Conservation (phyloP, 2,113 vertebrate genomes). For the Fulmarus glacialis region DNA sequence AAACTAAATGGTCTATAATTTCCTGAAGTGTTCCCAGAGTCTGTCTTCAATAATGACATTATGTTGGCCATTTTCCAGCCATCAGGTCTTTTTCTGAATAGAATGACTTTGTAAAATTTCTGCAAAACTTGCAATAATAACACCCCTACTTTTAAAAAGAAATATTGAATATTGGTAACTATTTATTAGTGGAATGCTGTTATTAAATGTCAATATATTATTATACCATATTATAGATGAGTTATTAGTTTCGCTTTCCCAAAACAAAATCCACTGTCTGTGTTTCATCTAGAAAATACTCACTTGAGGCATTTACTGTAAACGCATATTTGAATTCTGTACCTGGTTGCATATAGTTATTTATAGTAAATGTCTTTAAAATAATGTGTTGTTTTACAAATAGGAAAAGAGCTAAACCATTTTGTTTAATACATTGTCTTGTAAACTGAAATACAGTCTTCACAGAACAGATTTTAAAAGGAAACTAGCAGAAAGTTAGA, state of each 20-base stretch:
- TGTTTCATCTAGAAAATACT: background rate
- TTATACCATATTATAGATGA: slow-evolving; percentile 9
- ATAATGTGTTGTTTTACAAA: background rate
- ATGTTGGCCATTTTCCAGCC: slow-evolving; percentile 74
- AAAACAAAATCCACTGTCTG: background rate
- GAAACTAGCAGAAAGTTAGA: background rate
- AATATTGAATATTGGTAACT: background rate
- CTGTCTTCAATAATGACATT: slow-evolving; percentile 79
- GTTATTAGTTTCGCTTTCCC: background rate
- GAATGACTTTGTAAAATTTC: slow-evolving; percentile 73
- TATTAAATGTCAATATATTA: background rate
- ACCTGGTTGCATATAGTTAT: background rate
- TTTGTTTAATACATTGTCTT: background rate
- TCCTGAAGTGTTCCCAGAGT: slow-evolving; percentile 78
- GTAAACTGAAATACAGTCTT: background rate
- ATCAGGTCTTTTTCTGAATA: slow-evolving; percentile 56
- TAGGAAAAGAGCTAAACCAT: background rate
- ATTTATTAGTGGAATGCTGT: slow-evolving; percentile 58
- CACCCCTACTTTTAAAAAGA: slow-evolving; percentile 32
- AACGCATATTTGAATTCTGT: background rate
- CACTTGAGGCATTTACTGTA: background rate
- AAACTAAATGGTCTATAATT: slow-evolving; percentile 80
- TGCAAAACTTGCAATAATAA: slow-evolving; percentile 67
- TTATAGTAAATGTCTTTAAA: background rate
- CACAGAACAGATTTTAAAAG: background rate